Evolutionary conservation across 2,888 invertebrate genomes (phyloP), one percentile per base, ranked within the genome.

Genomic region (Tiliacea citrago): DNA sequence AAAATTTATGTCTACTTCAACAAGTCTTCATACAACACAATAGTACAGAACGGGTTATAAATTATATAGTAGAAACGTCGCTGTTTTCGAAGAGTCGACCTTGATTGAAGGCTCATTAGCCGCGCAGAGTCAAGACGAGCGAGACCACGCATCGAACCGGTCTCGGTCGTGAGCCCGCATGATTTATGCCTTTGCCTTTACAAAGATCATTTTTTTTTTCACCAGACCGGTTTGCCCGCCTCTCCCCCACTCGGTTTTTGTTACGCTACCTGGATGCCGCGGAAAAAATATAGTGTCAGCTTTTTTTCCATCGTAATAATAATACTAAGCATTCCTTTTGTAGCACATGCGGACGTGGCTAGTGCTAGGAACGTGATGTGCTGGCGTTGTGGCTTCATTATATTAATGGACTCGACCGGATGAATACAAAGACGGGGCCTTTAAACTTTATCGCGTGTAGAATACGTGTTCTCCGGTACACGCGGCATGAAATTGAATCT

Each of bases 31-130:
- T 68, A 82, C 61, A 77, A 76, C 74, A 83, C 65, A 85, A 84
- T 85, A 75, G 79, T 86, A 85, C 86, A 88, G 89, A 89, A 86
- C 87, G 81, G 86, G 86, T 87, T 91, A 90, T 92, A 93, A 93
- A 91, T 93, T 90, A 84, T 35, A 81, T 51, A 91, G 89, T 88
- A 83, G 88, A 89, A 86, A 89, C 89, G 84, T 89, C 88, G 89
- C 87, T 86, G 90, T 83, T 90, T 90, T 88, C 90, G 87, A 91
- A 88, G 89, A 91, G 85, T 90, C 92, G 95, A 95, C 95, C 96
- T 96, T 95, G 96, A 96, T 96, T 95, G 95, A 95, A 95, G 94
- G 92, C 94, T 95, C 95, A 95, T 96, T 95, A 95, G 93, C 90
- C 88, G 91, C 86, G 88, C 89, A 84, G 90, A 93, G 92, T 89